Evolutionary conservation across 2,888 invertebrate species (phyloP).

Genomic region (Gisinianus flammeolus): DNA sequence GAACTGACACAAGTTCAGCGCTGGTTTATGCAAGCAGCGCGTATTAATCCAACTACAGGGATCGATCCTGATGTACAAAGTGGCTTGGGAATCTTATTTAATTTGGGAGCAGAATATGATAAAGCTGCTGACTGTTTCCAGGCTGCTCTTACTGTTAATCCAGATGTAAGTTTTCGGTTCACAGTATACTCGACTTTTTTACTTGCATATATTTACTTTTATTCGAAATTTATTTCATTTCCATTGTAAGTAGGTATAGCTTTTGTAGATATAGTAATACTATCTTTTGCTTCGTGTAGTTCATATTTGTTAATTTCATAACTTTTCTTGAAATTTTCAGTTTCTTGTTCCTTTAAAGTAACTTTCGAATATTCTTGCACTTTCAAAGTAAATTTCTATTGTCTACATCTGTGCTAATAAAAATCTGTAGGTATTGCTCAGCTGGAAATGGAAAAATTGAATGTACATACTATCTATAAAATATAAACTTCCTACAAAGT

Average conservation of each 20-base stretch:
- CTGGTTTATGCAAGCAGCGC: constrained; percentile 79
- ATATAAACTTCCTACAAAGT: no score
- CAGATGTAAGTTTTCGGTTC: constrained; percentile 66
- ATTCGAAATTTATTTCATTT: no score
- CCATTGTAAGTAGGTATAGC: no score
- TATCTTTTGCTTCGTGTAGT: no score
- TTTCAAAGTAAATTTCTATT: background rate
- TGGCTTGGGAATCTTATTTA: constrained; percentile 93
- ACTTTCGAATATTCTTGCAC: no score
- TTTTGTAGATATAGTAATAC: no score
- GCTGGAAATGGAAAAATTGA: constrained; percentile 12
- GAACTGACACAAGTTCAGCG: constrained; percentile 73
- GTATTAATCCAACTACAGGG: constrained; percentile 71
- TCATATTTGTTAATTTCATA: no score
- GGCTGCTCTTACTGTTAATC: constrained; percentile 82
- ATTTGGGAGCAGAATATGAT: constrained; percentile 90
- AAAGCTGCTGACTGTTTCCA: constrained; percentile 97
- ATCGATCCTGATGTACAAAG: constrained; percentile 91
- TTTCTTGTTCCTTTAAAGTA: no score
- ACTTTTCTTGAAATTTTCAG: no score
- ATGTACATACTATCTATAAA: background rate
- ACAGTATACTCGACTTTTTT: background rate
- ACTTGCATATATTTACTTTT: background rate
- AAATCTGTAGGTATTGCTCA: constrained; percentile 14
- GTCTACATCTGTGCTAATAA: background rate